Evolutionary conservation across 2,797 vertebrate genomes (phyloP), one percentile per base, ranked within the genome.

Genomic region (Graptemys geographica): DNA sequence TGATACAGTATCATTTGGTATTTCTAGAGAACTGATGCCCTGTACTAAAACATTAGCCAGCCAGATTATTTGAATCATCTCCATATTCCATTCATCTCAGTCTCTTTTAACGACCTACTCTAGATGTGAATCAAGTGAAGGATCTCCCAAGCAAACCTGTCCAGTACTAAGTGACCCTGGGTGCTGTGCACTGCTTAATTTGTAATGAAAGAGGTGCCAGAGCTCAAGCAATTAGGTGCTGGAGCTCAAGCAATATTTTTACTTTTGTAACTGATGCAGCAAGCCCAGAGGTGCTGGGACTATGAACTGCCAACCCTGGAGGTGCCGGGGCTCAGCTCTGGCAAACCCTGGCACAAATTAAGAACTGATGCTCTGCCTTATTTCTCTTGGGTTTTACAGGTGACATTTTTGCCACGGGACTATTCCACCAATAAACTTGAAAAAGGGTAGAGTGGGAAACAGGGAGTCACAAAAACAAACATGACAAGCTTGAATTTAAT

Each of bases 41-140:
- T 76, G 41, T 76, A 47, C 41, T 76, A 28, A 13, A 44, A 74
- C 7, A 74, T 97, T 97, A 97, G 94, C 96, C 93, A 96, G 96
- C 94, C 93, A 96, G 95, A 96, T 93, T 96, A 96, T 95, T 95
- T 96, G 94, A 96, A 94, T 96, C 92, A 79, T 95, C 96, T 97
- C 88, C 89, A 96, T 95, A 97, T 96, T 90, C 96, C 92, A 84
- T 95, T 94, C 90, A 88, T 96, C 96, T 97, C 94, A 91, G 95
- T 96, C 96, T 95, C 95, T 94, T 92, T 97, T 96, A 96, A 97
- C 87, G 94, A 95, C 89, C 96, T 96, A 96, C 96, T 97, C 94
- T 96, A 94, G 95, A 97, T 96, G 97, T 89, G 94, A 96, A 89
- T 87, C 93, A 92, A 97, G 94, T 84, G 94, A 95, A 94, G 74